A percentile compares a stretch with the other conserved stretches of the same genome.
These are phyloP conservation scores for Enteromius fasciolatus DNA, from an alignment of 2,797 vertebrate species.

Conservation along the genomic window DNA sequence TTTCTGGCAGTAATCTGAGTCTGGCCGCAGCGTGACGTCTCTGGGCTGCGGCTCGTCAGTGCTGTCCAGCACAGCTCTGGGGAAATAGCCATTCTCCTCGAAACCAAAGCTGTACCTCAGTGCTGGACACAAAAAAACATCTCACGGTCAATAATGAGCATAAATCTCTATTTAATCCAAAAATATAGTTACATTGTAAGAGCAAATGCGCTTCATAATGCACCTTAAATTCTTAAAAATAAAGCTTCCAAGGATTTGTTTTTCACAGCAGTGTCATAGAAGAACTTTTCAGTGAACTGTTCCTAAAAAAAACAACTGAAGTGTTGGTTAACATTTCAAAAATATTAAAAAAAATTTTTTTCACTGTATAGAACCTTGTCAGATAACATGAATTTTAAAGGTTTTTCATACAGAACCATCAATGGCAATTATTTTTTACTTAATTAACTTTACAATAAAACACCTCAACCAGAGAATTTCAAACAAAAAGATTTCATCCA, in stretches of 20 bases:
- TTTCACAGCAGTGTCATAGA: background rate
- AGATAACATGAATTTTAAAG: no score
- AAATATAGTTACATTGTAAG: background rate
- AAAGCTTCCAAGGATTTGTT: background rate
- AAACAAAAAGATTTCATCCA: no score
- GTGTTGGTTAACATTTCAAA: no score
- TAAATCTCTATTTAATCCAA: background rate
- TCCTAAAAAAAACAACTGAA: no score
- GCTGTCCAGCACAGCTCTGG: slow-evolving; percentile 85
- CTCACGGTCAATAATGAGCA: background rate
- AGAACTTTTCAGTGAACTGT: background rate
- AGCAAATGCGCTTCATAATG: background rate
- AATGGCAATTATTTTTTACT: no score
- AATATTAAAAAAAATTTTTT: no score
- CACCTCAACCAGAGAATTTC: no score
- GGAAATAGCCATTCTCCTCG: slow-evolving; percentile 85
- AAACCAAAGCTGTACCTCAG: slow-evolving; percentile 81
- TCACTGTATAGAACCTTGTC: no score
- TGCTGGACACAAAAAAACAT: slow-evolving; percentile 65
- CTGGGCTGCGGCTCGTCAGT: slow-evolving; percentile 70
- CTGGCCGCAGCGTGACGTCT: slow-evolving; percentile 64
- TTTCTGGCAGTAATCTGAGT: slow-evolving; percentile 75
- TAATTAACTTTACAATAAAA: no score
- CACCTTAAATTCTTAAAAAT: background rate
- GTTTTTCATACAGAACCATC: no score